Base-by-base conservation (phyloP, 1,140 invertebrate genomes). In the Phortica variegata region DNA sequence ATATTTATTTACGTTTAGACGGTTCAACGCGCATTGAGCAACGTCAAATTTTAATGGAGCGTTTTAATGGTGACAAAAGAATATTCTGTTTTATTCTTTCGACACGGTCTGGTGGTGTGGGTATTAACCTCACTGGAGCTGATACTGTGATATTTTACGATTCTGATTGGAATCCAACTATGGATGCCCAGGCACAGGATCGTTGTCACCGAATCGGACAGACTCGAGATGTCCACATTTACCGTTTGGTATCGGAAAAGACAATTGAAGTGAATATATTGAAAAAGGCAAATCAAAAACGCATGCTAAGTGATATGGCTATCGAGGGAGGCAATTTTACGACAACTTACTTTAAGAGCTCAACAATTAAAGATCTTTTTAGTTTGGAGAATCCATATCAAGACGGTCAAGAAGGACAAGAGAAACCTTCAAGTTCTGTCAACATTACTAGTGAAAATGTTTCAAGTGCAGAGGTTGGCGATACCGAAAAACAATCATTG, bases 71-170 rank as follows among this genome's bases (percentile, higher is more conserved):
- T 3, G 96, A 99, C 77, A 84, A 86, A 54, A 80, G 93, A 57
- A 94, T 99, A 55, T 99, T 99, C 77, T 93, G 88, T 58, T 99
- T 99, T 75, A 99, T 99, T 59, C 77, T 99, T 21, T 98, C 96
- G 1, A 99, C 97, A 16, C 84, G 97, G 42, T 97, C 94, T 36
- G 97, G 97, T 68, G 97, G 97, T 58, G 88, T 99, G 39, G 97
- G 97, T 47, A 90, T 99, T 12, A 99, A 99, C 84, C 81, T 99
- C 43, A 99, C 96, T 8, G 97, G 97, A 43, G 97, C 97, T 21
- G 97, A 99, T 79, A 98, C 95, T 58, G 97, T 99, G 34, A 91
- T 99, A 73, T 99, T 99, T 80, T 99, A 99, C 78, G 97, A 99
- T 79, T 97, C 93, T 54, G 97, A 99, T 80, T 99, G 97, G 97